Evolutionary conservation across 1,140 invertebrate species (phyloP).

Genomic region (Schmidtea mediterranea): DNA sequence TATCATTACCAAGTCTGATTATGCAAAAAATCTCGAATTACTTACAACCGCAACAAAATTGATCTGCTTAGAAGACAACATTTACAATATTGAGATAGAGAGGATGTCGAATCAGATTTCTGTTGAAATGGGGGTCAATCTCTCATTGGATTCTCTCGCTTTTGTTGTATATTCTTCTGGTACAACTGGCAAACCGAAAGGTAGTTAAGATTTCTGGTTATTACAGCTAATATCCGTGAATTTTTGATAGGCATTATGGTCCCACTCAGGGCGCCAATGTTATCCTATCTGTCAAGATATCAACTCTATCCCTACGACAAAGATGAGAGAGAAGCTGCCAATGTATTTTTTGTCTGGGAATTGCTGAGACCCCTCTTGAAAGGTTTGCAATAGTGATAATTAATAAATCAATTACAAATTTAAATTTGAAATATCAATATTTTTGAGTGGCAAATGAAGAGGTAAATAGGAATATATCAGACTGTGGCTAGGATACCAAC

Average conservation of each 20-base stretch:
- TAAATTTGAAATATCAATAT: too few relatives aligned
- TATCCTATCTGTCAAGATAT: constrained; percentile 25
- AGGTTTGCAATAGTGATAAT: constrained; percentile 14
- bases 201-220: constrained; percentile 11
- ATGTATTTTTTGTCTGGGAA: constrained; percentile 30
- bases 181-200: constrained; percentile 34
- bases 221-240: not conserved
- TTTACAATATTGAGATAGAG: not conserved
- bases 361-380: constrained; percentile 25
- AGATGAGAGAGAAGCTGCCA: constrained; percentile 24
- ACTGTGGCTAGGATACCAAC: too few relatives aligned
- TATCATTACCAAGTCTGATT: constrained; percentile 15
- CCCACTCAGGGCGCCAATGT: constrained; percentile 28
- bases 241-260: constrained; percentile 22
- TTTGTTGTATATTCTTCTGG: constrained; percentile 31
- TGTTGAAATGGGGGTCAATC: constrained; percentile 5
- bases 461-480: too few relatives aligned
- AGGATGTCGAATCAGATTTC: not conserved
- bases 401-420: too few relatives aligned
- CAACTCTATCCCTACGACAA: constrained; percentile 18
- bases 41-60: not conserved
- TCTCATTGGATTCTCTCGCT: constrained; percentile 25
- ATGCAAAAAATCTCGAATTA: constrained; percentile 10
- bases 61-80: too few relatives aligned
- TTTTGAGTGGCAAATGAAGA: too few relatives aligned